Evolutionary conservation across 2,797 vertebrate species (phyloP).

Genomic region (Nyctalus aviator): DNA sequence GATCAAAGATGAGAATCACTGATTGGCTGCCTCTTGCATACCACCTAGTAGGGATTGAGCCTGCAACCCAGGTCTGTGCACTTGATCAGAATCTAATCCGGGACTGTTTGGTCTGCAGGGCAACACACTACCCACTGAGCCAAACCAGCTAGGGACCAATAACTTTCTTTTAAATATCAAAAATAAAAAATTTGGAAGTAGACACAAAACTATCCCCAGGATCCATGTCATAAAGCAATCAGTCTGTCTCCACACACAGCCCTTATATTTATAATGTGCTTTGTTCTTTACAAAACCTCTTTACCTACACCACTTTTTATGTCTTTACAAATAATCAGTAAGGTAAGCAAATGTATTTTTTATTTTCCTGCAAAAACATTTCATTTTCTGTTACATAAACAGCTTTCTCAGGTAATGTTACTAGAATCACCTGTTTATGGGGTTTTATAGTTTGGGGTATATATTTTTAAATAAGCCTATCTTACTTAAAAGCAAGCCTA

Average conservation of each 20-base stretch:
- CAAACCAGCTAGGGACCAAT: neutral
- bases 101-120: too few relatives aligned
- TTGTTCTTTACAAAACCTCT: neutral
- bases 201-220: neutral
- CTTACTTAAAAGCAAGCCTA: neutral
- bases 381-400: conserved; percentile 78
- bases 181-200: conserved; percentile 19
- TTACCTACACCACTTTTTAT: conserved; percentile 8
- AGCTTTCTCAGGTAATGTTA: conserved; percentile 39
- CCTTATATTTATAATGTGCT: neutral
- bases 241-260: neutral
- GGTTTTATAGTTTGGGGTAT: conserved; percentile 34
- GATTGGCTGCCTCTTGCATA: too few relatives aligned
- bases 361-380: conserved; percentile 7
- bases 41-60: too few relatives aligned
- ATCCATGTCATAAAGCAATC: neutral
- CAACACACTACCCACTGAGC: too few relatives aligned
- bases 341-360: neutral
- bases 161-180: conserved; percentile 46
- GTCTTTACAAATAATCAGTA: conserved; percentile 42
- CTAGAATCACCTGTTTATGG: conserved; percentile 30
- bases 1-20: too few relatives aligned
- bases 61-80: too few relatives aligned
- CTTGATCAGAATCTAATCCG: too few relatives aligned
- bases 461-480: neutral